Conservation (phyloP, 2,113 vertebrate species). For the Brachypteracias leptosomus region DNA sequence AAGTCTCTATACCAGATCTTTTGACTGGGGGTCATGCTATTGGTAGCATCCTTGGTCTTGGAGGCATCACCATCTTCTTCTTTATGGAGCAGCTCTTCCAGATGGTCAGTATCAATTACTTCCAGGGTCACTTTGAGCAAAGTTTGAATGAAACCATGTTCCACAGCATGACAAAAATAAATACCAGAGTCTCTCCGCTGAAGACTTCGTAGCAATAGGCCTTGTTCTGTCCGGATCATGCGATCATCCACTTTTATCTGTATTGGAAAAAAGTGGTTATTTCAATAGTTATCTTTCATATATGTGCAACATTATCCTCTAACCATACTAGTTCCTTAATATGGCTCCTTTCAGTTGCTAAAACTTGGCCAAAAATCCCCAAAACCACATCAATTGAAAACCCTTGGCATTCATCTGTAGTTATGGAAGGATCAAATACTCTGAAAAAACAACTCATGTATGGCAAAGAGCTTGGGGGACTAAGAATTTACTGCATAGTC, state of each 20-base stretch:
- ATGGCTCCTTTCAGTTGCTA: background rate
- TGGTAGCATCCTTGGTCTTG: slow-evolving; percentile 73
- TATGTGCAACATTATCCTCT: background rate
- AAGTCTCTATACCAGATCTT: slow-evolving; percentile 99
- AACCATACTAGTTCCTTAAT: background rate
- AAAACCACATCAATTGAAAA: background rate
- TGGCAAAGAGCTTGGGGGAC: background rate
- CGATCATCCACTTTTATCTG: slow-evolving; percentile 88
- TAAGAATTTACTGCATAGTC: background rate
- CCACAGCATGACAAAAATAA: slow-evolving; percentile 92
- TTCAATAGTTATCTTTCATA: background rate
- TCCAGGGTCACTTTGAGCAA: slow-evolving; percentile 91
- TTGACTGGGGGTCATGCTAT: slow-evolving; percentile 81
- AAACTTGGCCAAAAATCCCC: background rate
- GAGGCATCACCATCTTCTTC: slow-evolving; percentile 76
- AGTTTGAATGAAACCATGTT: slow-evolving; percentile 96
- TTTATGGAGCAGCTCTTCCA: slow-evolving; percentile 90
- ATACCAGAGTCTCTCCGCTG: slow-evolving; percentile 86
- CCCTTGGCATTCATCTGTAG: background rate
- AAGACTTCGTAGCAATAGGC: slow-evolving; percentile 88
- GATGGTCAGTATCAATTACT: slow-evolving; percentile 89
- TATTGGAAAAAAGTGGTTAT: background rate
- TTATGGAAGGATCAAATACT: background rate
- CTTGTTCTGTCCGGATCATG: slow-evolving; percentile 89
- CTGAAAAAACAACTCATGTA: background rate